Conservation (phyloP, 2,888 invertebrate genomes). For the Chaitophorus viminalis region DNA sequence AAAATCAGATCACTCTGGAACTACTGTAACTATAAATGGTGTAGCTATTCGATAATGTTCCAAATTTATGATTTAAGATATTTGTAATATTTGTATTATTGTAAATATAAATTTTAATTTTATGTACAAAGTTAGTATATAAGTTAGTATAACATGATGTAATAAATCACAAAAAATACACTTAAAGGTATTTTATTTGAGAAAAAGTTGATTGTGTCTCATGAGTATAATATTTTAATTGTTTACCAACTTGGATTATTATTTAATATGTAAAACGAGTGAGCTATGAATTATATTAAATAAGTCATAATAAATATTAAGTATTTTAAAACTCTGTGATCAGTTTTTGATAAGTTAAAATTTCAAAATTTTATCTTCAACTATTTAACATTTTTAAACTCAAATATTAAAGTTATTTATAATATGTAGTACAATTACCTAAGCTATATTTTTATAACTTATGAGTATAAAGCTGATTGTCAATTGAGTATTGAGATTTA, state of each 20-base stretch:
- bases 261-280: constrained; percentile 40
- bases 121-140: constrained; percentile 53
- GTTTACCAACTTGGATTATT: constrained; percentile 23
- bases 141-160: neutral
- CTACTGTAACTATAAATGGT: constrained; percentile 84
- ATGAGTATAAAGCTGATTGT: too few relatives aligned
- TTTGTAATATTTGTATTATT: constrained; percentile 32
- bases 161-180: constrained; percentile 6
- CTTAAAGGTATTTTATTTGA: neutral
- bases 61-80: constrained; percentile 43
- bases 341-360: neutral
- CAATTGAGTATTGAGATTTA: too few relatives aligned
- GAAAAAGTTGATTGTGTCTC: constrained; percentile 10
- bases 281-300: constrained; percentile 51
- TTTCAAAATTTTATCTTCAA: too few relatives aligned
- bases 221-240: constrained; percentile 28
- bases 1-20: constrained; percentile 69
- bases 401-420: too few relatives aligned
- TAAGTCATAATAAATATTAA: constrained; percentile 24
- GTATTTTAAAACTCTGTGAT: neutral
- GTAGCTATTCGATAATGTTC: constrained; percentile 80
- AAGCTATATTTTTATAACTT: too few relatives aligned
- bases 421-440: too few relatives aligned
- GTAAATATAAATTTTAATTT: constrained; percentile 44
- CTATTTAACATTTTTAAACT: too few relatives aligned